These are phyloP conservation scores for Lipophrys pholis DNA, from an alignment of 2,113 vertebrate genomes.

Conservation along the genomic window DNA sequence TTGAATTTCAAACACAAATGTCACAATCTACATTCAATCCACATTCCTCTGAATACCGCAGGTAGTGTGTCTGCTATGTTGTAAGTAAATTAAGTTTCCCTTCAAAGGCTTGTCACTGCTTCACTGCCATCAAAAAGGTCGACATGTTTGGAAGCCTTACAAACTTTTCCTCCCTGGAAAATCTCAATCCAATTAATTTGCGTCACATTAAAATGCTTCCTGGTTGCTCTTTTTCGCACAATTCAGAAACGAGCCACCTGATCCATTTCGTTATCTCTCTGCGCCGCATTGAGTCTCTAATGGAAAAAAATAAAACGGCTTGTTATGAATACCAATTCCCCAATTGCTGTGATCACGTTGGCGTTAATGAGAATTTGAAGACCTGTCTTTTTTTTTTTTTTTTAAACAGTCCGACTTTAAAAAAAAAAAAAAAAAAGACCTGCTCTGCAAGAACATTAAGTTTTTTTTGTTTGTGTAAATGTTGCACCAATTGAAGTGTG, in stretches of 20 bases:
- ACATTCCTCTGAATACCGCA: background rate
- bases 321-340: slow-evolving; percentile 55
- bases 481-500: background rate
- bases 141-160: slow-evolving; percentile 7
- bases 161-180: background rate
- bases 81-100: background rate
- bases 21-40: too few species aligned
- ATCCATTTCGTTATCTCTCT: slow-evolving; percentile 54
- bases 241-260: slow-evolving; percentile 1
- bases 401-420: too few species aligned
- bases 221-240: slow-evolving; percentile 14
- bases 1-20: too few species aligned
- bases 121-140: background rate
- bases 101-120: background rate
- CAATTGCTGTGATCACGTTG: slow-evolving; percentile 2
- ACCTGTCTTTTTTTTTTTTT: background rate
- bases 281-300: slow-evolving; percentile 30
- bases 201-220: slow-evolving; percentile 45
- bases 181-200: slow-evolving; percentile 29
- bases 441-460: background rate
- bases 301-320: slow-evolving; percentile 20
- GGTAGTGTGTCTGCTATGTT: background rate
- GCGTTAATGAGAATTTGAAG: slow-evolving; percentile 32
- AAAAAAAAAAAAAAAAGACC: too few species aligned
- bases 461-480: background rate